These are phyloP conservation scores for Bombus picipes DNA, from an alignment of 1,140 invertebrate species.

Conservation along the genomic window DNA sequence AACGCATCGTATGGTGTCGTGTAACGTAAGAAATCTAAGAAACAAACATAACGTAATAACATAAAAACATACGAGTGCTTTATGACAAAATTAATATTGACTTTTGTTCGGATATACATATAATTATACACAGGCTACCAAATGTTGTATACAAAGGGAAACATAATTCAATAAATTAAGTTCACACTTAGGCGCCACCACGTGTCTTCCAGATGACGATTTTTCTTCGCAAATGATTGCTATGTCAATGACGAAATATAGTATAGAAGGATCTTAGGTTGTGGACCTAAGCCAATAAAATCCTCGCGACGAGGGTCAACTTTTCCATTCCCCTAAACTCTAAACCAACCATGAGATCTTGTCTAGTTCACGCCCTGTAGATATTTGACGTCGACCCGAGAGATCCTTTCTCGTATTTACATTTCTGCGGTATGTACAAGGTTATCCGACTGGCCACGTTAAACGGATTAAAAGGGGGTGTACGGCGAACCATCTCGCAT, in stretches of 20 bases:
- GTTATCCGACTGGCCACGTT: conserved; percentile 28
- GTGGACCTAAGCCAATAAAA: conserved; percentile 24
- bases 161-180: background rate
- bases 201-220: background rate
- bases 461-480: conserved; percentile 56
- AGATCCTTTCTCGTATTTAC: conserved; percentile 56
- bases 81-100: no score
- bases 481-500: conserved; percentile 42
- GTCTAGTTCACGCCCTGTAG: conserved; percentile 48
- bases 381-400: conserved; percentile 52
- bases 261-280: background rate
- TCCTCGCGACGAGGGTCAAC: conserved; percentile 27
- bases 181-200: background rate
- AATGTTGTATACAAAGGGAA: no score
- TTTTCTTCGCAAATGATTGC: no score
- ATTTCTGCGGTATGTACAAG: conserved; percentile 36
- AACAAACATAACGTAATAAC: no score
- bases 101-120: no score
- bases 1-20: no score
- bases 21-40: no score
- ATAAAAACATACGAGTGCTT: no score
- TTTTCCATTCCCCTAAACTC: background rate
- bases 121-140: no score
- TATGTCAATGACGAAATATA: background rate
- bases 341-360: background rate